Conservation (phyloP, 2,797 vertebrate genomes). For the Lophius americanus region DNA sequence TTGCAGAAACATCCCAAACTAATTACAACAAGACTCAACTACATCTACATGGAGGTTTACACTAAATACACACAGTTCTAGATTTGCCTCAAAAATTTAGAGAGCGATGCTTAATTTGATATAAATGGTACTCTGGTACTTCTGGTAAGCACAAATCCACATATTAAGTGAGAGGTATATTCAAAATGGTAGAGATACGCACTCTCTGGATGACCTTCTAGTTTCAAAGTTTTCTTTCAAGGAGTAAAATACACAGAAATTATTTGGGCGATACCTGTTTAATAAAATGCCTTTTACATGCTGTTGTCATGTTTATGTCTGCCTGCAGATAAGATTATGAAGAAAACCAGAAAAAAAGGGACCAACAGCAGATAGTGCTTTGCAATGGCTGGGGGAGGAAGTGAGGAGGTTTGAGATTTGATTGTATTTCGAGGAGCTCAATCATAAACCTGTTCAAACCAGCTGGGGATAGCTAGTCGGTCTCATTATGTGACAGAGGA, state of each 20-base stretch:
- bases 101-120: too few species aligned
- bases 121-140: too few species aligned
- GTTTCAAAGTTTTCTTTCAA: neutral
- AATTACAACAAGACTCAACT: too few species aligned
- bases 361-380: conserved; percentile 3
- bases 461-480: conserved; percentile 35
- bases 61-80: too few species aligned
- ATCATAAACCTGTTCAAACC: conserved; percentile 64
- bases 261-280: neutral
- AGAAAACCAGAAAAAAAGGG: conserved; percentile 5
- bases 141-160: too few species aligned
- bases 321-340: neutral
- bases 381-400: neutral
- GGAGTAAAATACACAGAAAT: too few species aligned
- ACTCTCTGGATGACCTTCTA: too few species aligned
- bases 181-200: too few species aligned
- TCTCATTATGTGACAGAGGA: conserved; percentile 47
- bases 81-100: too few species aligned
- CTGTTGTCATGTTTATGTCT: neutral
- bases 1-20: neutral
- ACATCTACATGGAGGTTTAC: too few species aligned
- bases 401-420: conserved; percentile 42
- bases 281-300: neutral
- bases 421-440: conserved; percentile 55
- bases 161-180: too few species aligned